These are phyloP conservation scores for Tetragonula carbonaria DNA, from an alignment of 2,888 invertebrate genomes.

Conservation along the genomic window DNA sequence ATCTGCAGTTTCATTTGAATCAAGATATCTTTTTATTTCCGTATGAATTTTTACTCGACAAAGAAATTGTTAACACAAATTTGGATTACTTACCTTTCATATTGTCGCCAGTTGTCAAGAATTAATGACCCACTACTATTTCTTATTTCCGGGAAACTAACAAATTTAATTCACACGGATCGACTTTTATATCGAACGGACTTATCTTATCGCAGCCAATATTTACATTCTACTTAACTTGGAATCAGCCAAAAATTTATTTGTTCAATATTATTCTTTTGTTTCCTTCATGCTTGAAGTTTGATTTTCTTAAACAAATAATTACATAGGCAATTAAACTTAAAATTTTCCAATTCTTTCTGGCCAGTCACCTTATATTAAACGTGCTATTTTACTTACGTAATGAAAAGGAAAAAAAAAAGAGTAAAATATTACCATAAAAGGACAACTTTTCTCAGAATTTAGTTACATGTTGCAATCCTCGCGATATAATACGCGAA, in stretches of 20 bases:
- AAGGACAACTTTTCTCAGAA: background rate
- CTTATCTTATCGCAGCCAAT: slow-evolving; percentile 11
- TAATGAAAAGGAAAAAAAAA: background rate
- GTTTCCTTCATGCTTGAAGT: background rate
- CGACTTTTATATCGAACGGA: slow-evolving; percentile 29
- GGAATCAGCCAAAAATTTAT: background rate
- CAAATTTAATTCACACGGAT: no score
- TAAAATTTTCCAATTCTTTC: background rate
- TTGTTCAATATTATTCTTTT: background rate
- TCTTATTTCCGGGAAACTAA: background rate
- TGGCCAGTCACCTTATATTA: background rate
- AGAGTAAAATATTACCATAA: background rate
- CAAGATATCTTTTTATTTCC: background rate
- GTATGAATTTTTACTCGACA: background rate
- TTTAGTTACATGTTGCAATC: background rate
- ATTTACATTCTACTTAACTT: background rate
- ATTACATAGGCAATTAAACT: background rate
- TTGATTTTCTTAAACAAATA: background rate
- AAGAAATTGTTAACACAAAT: background rate
- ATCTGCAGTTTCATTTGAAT: background rate
- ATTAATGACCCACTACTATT: background rate
- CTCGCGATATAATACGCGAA: background rate
- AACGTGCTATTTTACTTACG: background rate
- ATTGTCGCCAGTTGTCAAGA: background rate
- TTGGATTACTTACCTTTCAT: slow-evolving; percentile 31